Conservation (phyloP, 2,113 vertebrate genomes). For the Halichoeres trimaculatus region DNA sequence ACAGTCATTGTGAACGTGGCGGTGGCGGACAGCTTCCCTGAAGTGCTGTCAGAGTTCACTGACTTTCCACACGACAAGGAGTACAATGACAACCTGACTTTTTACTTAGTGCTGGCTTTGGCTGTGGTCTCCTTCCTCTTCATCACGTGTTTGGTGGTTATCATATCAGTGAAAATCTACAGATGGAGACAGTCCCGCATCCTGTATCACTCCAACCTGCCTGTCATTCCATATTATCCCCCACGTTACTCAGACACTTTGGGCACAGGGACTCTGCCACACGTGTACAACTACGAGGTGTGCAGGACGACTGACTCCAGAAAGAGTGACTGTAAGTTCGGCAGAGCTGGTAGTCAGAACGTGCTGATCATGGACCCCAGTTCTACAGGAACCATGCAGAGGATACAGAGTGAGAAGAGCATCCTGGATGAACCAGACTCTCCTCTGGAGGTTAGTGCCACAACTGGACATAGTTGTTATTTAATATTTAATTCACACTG, state of each 20-base stretch:
- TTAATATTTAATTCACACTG: too few species aligned
- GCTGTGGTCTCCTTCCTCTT: not conserved
- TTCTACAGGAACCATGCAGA: constrained; percentile 8
- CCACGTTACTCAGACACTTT: constrained; percentile 6
- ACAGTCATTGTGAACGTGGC: constrained; percentile 5
- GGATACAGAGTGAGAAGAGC: constrained; percentile 23
- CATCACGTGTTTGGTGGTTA: not conserved
- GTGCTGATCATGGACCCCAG: constrained; percentile 37
- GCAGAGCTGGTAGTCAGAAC: constrained; percentile 44
- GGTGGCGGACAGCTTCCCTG: constrained; percentile 7
- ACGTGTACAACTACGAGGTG: constrained; percentile 60
- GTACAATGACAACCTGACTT: constrained; percentile 2
- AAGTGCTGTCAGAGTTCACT: constrained; percentile 48
- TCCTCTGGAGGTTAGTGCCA: constrained; percentile 25
- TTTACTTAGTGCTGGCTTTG: constrained; percentile 3
- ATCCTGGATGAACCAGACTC: constrained; percentile 51
- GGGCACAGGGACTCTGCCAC: constrained; percentile 55
- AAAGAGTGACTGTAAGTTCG: constrained; percentile 57
- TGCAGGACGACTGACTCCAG: constrained; percentile 60
- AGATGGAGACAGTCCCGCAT: not conserved
- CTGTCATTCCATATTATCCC: constrained; percentile 2
- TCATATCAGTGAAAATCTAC: constrained; percentile 1
- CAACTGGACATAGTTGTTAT: too few species aligned
- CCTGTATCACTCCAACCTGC: constrained; percentile 1
- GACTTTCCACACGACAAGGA: constrained; percentile 3